Conservation (phyloP, 2,888 invertebrate genomes). For the Ectemnius continuus region DNA sequence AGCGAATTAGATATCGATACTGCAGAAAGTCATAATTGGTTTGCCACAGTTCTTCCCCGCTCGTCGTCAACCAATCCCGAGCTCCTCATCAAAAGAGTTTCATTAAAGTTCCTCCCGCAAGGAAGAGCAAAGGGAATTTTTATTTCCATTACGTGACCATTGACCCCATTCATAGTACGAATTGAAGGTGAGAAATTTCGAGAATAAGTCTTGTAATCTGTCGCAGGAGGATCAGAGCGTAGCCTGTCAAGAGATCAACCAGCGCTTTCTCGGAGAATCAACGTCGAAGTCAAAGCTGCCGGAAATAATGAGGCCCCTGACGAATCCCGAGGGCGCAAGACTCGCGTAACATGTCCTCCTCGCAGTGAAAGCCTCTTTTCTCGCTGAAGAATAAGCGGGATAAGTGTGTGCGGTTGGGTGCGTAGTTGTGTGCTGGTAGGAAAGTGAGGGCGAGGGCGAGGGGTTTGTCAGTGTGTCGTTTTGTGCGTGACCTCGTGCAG, state of each 20-base stretch:
- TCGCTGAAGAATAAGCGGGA: too few relatives aligned
- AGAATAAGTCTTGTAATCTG: neutral
- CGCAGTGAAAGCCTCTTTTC: neutral
- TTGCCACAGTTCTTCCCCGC: neutral
- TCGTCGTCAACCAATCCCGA: conserved; percentile 4
- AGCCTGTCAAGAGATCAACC: neutral
- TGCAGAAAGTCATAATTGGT: neutral
- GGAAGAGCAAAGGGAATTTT: too few relatives aligned
- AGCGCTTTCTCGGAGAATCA: neutral
- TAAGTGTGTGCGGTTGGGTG: neutral
- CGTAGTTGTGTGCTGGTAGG: neutral
- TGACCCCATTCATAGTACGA: too few relatives aligned
- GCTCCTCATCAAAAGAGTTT: too few relatives aligned
- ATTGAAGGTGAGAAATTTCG: too few relatives aligned
- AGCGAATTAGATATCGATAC: too few relatives aligned
- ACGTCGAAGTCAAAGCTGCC: neutral
- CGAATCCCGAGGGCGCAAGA: neutral
- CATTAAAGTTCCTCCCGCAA: too few relatives aligned
- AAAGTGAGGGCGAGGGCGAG: conserved; percentile 3
- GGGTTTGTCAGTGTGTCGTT: conserved; percentile 18
- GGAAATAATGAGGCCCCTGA: neutral
- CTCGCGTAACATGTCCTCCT: neutral
- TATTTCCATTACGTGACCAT: too few relatives aligned
- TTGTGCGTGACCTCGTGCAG: conserved; percentile 64
- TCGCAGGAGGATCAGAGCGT: neutral